Conservation (phyloP, 2,113 vertebrate species). For the Panthera leo region DNA sequence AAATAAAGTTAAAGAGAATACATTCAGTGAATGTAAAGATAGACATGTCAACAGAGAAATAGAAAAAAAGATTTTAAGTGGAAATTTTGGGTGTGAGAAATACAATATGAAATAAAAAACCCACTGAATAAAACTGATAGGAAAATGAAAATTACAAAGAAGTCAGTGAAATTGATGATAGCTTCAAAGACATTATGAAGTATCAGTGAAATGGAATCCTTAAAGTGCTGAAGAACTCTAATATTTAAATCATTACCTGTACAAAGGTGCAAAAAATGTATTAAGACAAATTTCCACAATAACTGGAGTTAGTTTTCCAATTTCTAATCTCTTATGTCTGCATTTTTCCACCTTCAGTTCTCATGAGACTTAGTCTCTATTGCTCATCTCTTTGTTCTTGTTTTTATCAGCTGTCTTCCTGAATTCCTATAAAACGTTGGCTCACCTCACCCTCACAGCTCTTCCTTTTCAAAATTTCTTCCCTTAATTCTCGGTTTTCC, state of each 20-base stretch:
- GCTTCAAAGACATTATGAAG: neutral
- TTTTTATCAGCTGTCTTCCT: neutral
- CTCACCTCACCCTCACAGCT: neutral
- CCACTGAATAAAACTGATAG: neutral
- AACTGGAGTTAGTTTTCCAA: neutral
- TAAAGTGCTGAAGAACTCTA: neutral
- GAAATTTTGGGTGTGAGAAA: neutral
- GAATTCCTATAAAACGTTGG: neutral
- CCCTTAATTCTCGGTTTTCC: neutral
- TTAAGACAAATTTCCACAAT: neutral
- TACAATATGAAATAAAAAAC: neutral
- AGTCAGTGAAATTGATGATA: neutral
- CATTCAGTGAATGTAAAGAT: neutral
- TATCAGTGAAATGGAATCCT: neutral
- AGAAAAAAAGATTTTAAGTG: neutral
- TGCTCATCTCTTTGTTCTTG: neutral
- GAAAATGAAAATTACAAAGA: neutral
- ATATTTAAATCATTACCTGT: neutral
- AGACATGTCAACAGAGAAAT: neutral
- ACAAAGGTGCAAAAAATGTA: neutral
- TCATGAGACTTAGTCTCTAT: neutral
- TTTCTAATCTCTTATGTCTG: neutral
- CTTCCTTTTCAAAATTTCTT: neutral
- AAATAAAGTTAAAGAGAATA: neutral
- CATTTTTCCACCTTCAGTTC: neutral